phyloP scores from a whole-genome alignment of 2,888 invertebrate species.

The Cyaniris semiargus region DNA sequence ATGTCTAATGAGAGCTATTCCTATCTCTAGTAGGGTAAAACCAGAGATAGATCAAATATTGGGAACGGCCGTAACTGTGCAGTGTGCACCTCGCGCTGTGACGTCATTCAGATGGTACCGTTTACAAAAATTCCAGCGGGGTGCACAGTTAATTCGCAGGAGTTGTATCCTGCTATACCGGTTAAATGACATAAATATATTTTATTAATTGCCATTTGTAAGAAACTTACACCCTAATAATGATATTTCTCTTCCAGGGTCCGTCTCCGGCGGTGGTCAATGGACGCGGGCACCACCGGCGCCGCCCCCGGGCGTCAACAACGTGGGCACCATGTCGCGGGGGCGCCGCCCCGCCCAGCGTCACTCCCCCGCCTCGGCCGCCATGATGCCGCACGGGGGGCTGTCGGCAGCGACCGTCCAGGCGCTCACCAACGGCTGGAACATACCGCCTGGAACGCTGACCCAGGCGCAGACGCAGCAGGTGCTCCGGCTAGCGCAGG shows the following conservation, averaged over 20 bases:
- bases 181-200: no score
- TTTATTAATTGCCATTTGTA: no score
- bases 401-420: slow-evolving; percentile 70
- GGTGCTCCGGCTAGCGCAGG: slow-evolving; percentile 75
- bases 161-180: no score
- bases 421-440: slow-evolving; percentile 70
- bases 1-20: no score
- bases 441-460: slow-evolving; percentile 54
- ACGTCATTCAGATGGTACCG: no score
- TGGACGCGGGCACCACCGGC: slow-evolving; percentile 90
- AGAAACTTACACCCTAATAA: no score
- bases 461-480: slow-evolving; percentile 76
- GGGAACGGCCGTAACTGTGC: no score
- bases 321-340: slow-evolving; percentile 55
- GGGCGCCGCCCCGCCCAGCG: slow-evolving; percentile 58
- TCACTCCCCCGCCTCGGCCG: slow-evolving; percentile 57
- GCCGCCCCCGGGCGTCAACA: slow-evolving; percentile 79
- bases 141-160: no score
- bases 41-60: no score
- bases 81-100: no score
- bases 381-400: slow-evolving; percentile 66
- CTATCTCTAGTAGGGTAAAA: no score
- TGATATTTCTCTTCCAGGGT: slow-evolving; percentile 48
- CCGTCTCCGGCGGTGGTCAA: slow-evolving; percentile 81
- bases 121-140: no score